phyloP scores from a whole-genome alignment of 1,140 invertebrate genomes.

The Pogonognathellus flavescens region DNA sequence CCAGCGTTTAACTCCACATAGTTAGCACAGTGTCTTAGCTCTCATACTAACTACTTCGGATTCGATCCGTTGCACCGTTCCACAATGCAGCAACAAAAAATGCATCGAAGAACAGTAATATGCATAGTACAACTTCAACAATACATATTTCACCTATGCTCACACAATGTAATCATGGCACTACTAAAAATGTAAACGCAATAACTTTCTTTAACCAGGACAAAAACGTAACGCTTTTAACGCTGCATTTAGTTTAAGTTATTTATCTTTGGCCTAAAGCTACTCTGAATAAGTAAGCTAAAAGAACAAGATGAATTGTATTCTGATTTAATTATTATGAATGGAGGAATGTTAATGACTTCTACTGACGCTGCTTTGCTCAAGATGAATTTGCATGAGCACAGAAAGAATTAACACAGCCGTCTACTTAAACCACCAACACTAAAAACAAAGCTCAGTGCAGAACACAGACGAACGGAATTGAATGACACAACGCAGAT shows the following conservation, averaged over 20 bases:
- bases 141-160: neutral
- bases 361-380: neutral
- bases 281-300: slow-evolving; percentile 12
- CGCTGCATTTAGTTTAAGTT: neutral
- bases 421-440: neutral
- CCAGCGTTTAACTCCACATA: slow-evolving; percentile 18
- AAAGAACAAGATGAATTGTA: slow-evolving; percentile 36
- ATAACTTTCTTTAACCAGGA: neutral
- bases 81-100: neutral
- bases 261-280: slow-evolving; percentile 2
- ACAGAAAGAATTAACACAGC: slow-evolving; percentile 25
- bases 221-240: slow-evolving; percentile 17
- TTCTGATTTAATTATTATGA: slow-evolving; percentile 49
- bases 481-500: slow-evolving; percentile 14
- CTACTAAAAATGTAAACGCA: neutral
- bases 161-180: neutral
- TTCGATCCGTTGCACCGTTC: neutral
- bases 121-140: neutral
- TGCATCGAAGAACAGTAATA: neutral
- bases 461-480: neutral
- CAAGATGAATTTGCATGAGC: slow-evolving; percentile 33
- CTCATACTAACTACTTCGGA: neutral
- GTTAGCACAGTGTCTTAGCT: no score
- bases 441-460: slow-evolving; percentile 31
- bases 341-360: slow-evolving; percentile 48